Conservation (phyloP, 2,113 vertebrate genomes). For the Columba janthina region DNA sequence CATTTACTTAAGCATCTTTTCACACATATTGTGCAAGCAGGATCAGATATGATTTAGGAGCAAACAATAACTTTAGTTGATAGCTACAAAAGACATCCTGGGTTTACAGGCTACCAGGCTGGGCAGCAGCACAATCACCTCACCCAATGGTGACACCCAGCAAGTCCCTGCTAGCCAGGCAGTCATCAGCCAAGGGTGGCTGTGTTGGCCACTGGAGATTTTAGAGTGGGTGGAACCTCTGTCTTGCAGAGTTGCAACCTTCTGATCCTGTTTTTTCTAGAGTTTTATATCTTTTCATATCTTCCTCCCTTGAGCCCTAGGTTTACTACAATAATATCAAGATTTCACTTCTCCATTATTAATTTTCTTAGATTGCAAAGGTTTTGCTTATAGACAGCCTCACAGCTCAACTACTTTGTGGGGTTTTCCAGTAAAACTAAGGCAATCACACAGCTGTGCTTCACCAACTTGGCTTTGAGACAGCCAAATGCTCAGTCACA, state of each 20-base stretch:
- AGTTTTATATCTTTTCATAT: neutral
- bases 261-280: neutral
- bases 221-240: neutral
- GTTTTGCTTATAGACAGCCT: neutral
- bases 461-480: neutral
- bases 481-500: neutral
- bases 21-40: neutral
- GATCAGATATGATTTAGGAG: neutral
- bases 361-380: neutral
- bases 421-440: neutral
- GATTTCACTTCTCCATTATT: neutral
- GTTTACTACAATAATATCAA: neutral
- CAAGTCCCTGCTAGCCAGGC: neutral
- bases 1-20: fast-evolving
- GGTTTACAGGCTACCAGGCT: neutral
- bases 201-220: neutral
- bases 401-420: neutral
- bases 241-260: neutral
- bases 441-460: neutral
- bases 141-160: fast-evolving
- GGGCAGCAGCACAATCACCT: neutral
- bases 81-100: neutral
- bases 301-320: neutral
- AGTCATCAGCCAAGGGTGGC: neutral
- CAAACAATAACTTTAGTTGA: neutral